Conservation (phyloP, 1,140 invertebrate species). For the Alviniconcha marisindica region DNA sequence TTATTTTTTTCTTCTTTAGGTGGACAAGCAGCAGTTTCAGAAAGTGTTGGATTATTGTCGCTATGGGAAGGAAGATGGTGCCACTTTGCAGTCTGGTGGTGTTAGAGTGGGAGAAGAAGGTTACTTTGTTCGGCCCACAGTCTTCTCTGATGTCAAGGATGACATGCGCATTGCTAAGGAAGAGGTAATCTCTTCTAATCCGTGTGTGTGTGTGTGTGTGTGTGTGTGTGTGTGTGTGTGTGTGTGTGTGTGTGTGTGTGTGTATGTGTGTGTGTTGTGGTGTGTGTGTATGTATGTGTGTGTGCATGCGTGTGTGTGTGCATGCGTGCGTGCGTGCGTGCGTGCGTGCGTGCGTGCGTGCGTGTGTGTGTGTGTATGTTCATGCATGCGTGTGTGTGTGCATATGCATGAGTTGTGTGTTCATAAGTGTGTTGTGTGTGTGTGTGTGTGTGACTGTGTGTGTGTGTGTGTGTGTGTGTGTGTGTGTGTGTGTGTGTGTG, state of each 20-base stretch:
- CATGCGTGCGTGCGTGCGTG: not conserved
- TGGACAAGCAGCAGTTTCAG: conserved; percentile 88
- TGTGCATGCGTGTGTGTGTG: not conserved
- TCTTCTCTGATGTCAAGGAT: conserved; percentile 94
- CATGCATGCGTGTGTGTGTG: too few relatives aligned
- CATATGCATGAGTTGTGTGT: too few relatives aligned
- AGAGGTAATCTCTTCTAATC: too few relatives aligned
- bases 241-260: too few relatives aligned
- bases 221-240: too few relatives aligned
- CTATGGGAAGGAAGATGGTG: conserved; percentile 89
- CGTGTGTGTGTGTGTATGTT: too few relatives aligned
- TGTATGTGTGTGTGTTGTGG: too few relatives aligned
- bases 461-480: not conserved
- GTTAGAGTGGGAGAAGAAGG: conserved; percentile 83
- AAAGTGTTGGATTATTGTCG: conserved; percentile 88
- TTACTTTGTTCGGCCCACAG: conserved; percentile 96
- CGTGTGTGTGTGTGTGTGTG: too few relatives aligned
- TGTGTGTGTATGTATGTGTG: too few relatives aligned
- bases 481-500: not conserved
- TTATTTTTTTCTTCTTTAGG: conserved; percentile 67
- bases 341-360: too few relatives aligned
- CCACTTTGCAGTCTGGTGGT: conserved; percentile 89
- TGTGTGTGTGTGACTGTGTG: not conserved
- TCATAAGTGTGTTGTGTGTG: too few relatives aligned
- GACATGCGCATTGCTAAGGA: conserved; percentile 94